These are phyloP conservation scores for Pheosia gnoma DNA, from an alignment of 2,888 invertebrate genomes.

Conservation along the genomic window DNA sequence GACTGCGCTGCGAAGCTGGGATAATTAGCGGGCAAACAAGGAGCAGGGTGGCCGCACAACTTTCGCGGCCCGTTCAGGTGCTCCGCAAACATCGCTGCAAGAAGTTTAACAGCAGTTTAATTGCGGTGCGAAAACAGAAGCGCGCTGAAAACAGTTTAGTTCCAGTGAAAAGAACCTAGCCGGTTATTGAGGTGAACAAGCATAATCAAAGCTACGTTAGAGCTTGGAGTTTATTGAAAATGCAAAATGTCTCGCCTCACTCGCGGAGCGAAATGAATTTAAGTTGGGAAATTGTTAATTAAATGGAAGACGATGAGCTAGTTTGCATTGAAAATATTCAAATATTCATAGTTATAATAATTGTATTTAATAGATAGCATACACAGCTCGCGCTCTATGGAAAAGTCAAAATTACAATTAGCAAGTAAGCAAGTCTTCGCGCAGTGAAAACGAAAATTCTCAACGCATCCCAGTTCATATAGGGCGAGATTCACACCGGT, in stretches of 20 bases:
- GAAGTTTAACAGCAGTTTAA: slow-evolving; percentile 84
- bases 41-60: slow-evolving; percentile 68
- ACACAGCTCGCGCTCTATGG: too few species aligned
- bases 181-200: slow-evolving; percentile 61
- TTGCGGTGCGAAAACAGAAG: slow-evolving; percentile 81
- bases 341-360: not conserved
- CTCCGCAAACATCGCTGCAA: slow-evolving; percentile 80
- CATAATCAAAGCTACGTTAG: slow-evolving; percentile 53
- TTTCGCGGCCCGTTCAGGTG: slow-evolving; percentile 79
- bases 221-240: slow-evolving; percentile 65
- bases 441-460: slow-evolving; percentile 4
- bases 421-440: too few species aligned
- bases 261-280: slow-evolving; percentile 42
- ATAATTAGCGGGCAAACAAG: slow-evolving; percentile 83
- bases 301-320: slow-evolving; percentile 20
- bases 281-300: slow-evolving; percentile 38
- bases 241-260: slow-evolving; percentile 46
- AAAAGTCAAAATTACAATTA: too few species aligned
- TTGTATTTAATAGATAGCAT: too few species aligned
- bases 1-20: slow-evolving; percentile 66
- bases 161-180: slow-evolving; percentile 75
- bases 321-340: slow-evolving; percentile 7
- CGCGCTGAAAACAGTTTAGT: slow-evolving; percentile 78
- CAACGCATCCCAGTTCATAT: slow-evolving; percentile 27
- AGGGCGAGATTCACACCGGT: slow-evolving; percentile 50